These are phyloP conservation scores for Uromys caudimaculatus DNA, from an alignment of 2,797 vertebrate species.

Conservation along the genomic window DNA sequence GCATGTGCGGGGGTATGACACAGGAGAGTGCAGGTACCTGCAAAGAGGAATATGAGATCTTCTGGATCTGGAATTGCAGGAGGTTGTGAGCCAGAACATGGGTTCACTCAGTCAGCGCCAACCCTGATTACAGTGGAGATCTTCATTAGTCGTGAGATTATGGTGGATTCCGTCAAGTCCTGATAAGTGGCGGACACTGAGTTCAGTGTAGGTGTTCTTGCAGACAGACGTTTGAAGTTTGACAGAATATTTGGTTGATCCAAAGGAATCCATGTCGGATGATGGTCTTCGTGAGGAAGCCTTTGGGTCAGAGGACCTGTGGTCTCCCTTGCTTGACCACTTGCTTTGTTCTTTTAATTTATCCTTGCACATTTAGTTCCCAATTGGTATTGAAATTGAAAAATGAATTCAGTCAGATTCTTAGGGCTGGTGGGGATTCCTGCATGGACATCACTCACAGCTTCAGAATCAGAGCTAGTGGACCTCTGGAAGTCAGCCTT, in stretches of 20 bases:
- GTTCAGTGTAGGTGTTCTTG: not conserved
- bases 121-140: not conserved
- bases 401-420: not conserved
- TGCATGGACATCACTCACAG: not conserved
- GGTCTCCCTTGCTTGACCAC: not conserved
- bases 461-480: not conserved
- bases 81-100: not conserved
- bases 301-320: not conserved
- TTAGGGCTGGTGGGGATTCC: not conserved
- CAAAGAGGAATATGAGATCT: not conserved
- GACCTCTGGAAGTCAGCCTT: not conserved
- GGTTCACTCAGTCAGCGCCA: not conserved
- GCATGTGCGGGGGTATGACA: not conserved
- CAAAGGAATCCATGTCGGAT: not conserved
- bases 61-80: not conserved
- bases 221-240: not conserved
- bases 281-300: not conserved
- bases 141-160: not conserved
- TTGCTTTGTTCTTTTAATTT: not conserved
- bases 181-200: not conserved
- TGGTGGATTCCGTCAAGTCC: not conserved
- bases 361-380: constrained; percentile 28
- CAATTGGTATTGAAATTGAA: not conserved
- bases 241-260: not conserved
- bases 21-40: not conserved